A percentile compares a stretch with the other conserved stretches of the same genome.
These are phyloP conservation scores for Leptarthrus brevirostris DNA, from an alignment of 2,888 invertebrate species.

Conservation along the genomic window DNA sequence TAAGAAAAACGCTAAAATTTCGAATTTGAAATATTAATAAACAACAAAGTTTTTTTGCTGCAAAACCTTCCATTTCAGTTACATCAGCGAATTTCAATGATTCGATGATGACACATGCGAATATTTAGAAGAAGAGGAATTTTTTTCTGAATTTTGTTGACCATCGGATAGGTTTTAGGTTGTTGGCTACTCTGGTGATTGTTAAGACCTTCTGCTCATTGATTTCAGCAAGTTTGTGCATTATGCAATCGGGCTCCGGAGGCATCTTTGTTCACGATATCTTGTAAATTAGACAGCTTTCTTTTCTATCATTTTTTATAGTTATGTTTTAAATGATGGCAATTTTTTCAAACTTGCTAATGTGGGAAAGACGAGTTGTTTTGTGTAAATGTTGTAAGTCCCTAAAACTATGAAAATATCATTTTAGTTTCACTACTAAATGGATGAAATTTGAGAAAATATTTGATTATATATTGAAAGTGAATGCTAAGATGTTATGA, in stretches of 20 bases:
- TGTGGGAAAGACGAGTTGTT: not conserved
- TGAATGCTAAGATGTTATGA: not conserved
- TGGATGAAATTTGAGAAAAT: not conserved
- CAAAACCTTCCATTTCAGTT: not conserved
- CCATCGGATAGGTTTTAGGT: not conserved
- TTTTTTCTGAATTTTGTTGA: not conserved
- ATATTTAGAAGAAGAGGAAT: not conserved
- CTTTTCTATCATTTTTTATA: constrained; percentile 10
- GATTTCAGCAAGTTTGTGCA: not conserved
- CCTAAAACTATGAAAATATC: not conserved
- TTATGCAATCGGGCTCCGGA: not conserved
- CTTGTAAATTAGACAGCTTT: constrained; percentile 2
- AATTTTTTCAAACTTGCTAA: not conserved
- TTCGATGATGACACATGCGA: not conserved
- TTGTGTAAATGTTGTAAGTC: not conserved
- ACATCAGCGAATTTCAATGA: not conserved
- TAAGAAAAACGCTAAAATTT: not conserved
- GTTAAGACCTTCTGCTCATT: not conserved
- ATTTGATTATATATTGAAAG: constrained; percentile 11
- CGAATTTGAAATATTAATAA: not conserved
- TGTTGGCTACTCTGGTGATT: not conserved
- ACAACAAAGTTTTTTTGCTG: not conserved
- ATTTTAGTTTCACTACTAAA: too few species aligned
- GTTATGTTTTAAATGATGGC: not conserved
- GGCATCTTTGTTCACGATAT: not conserved